Evolutionary conservation across 2,888 invertebrate genomes (phyloP), one percentile per base, ranked within the genome.

Genomic region (Abrostola triplasia): DNA sequence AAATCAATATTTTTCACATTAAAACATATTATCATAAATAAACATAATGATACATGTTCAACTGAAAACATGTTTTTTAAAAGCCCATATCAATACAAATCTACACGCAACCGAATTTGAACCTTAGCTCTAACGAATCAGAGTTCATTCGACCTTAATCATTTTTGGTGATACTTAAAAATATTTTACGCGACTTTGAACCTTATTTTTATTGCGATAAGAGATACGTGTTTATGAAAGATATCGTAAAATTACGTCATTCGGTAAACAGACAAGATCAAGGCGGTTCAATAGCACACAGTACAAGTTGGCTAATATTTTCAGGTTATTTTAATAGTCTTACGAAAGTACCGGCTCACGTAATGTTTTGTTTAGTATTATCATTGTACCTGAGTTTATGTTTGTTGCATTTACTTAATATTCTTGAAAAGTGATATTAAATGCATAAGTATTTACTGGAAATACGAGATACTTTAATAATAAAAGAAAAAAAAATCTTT

Each of bases 11-110:
- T 63, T 73, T 63, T 48, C 38, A 64, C 11, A 24, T 40, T 57
- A 59, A 56, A 13, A 13, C 12, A 52, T 42, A 62, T 55, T 73
- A 52, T 62, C 58, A 53, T 74, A 55, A 8, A 36, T 35, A 59
- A 62, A 58, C 54, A 42, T 38, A 51, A 35, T 40, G 40, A 54
- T 13, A 37, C 68, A 55, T n/a, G 10, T 47, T 58, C 13, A 44
- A 41, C 36, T 44, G 36, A 64, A 73, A 78, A 77, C 70, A 67
- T 72, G 67, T 78, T 72, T 73, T 67, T 64, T 57, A 12, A 55
- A 66, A 54, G 37, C 12, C 24, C 37, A 59, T 60, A 47, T 49
- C 13, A 5, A 5, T 10, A 47, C 8, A 6, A 63, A 0, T 0
- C 37, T 9, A 52, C 5, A 8, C 1, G 0, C 51, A 59, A 42